Percentiles rank a stretch among this genome's conserved stretches.
These are phyloP conservation scores for Caenorhabditis sp. DNA, from an alignment of 2,888 invertebrate genomes.

Conservation along the genomic window DNA sequence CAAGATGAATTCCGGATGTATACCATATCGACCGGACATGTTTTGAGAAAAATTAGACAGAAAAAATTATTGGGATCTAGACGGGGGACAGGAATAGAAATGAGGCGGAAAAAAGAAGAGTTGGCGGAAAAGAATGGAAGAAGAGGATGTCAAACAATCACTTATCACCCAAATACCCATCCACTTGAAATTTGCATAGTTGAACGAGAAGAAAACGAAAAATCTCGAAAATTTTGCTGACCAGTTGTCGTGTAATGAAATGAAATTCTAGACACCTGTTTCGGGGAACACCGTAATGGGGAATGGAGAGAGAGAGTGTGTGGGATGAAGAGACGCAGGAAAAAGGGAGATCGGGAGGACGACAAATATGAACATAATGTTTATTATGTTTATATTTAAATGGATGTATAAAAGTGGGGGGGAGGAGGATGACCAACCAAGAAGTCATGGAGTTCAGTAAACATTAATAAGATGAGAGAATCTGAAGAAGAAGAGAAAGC, in stretches of 20 bases:
- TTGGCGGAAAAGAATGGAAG: constrained; percentile 5
- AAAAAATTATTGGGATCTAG: not conserved
- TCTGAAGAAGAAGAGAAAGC: not conserved
- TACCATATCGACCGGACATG: constrained; percentile 60
- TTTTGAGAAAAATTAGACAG: constrained; percentile 1
- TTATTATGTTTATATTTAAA: constrained; percentile 55
- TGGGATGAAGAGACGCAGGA: constrained; percentile 39
- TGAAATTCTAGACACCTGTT: constrained; percentile 52
- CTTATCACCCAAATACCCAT: constrained; percentile 30
- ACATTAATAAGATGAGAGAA: constrained; percentile 29
- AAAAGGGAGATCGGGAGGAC: constrained; percentile 35
- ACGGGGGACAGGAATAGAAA: constrained; percentile 9
- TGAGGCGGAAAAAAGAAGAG: not conserved
- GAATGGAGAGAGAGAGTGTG: constrained; percentile 19
- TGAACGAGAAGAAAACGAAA: constrained; percentile 9
- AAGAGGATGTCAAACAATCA: constrained; percentile 52
- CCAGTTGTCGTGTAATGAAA: not conserved
- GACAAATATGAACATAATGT: constrained; percentile 52
- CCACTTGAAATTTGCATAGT: constrained; percentile 55
- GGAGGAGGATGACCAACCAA: not conserved
- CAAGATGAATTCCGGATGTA: not conserved
- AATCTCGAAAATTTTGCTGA: not conserved
- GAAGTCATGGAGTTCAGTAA: constrained; percentile 53
- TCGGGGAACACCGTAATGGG: constrained; percentile 39
- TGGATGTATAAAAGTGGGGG: constrained; percentile 31